Percentiles rank a stretch among this genome's conserved stretches.
These are phyloP conservation scores for Trichopria drosophilae DNA, from an alignment of 2,888 invertebrate genomes.

Conservation along the genomic window DNA sequence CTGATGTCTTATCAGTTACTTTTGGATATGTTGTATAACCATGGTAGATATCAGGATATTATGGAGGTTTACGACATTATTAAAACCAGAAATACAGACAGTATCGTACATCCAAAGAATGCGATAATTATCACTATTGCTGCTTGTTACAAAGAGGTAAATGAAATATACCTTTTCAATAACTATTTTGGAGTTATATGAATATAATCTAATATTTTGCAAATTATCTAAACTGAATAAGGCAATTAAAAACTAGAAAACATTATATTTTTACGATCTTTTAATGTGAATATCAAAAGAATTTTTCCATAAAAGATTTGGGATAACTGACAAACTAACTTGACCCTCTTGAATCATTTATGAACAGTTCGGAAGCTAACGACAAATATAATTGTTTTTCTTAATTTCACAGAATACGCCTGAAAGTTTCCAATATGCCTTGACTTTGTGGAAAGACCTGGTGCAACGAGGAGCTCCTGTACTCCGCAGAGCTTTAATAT, in stretches of 20 bases:
- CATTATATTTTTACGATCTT: constrained; percentile 8
- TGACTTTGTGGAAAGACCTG: constrained; percentile 67
- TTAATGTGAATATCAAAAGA: too few relatives aligned
- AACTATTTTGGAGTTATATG: too few relatives aligned
- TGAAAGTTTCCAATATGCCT: constrained; percentile 69
- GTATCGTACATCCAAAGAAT: constrained; percentile 70
- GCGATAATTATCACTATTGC: constrained; percentile 69
- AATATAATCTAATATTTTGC: too few relatives aligned
- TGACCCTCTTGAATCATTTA: too few relatives aligned
- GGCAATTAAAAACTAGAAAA: too few relatives aligned
- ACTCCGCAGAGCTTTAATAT: constrained; percentile 66
- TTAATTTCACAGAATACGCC: constrained; percentile 68
- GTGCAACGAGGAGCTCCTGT: constrained; percentile 63
- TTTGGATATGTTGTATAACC: constrained; percentile 71
- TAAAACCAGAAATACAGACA: constrained; percentile 65
- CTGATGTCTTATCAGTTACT: constrained; percentile 69
- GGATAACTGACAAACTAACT: too few relatives aligned
- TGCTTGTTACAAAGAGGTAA: constrained; percentile 76
- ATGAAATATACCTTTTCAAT: too few relatives aligned
- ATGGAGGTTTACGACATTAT: constrained; percentile 67
- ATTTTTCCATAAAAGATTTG: too few relatives aligned
- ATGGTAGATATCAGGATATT: constrained; percentile 70
- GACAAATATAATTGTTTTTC: too few relatives aligned
- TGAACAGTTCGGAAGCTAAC: too few relatives aligned
- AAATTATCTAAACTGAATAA: too few relatives aligned